Conservation (phyloP, 2,888 invertebrate species). For the Thymelicus acteon region DNA sequence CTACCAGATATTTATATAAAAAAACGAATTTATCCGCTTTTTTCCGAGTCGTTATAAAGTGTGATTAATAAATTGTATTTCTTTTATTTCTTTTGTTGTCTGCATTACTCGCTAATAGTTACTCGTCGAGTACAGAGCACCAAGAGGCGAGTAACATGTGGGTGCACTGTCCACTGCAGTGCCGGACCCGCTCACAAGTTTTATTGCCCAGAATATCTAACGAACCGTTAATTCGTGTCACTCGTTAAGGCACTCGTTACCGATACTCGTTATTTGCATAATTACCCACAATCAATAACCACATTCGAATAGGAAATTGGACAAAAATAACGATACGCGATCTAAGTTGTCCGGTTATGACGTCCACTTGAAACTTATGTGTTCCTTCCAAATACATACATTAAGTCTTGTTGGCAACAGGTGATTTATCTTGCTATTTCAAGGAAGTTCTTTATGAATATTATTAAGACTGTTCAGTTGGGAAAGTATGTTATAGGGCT, state of each 20-base stretch:
- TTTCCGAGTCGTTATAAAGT: no score
- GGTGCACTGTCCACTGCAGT: slow-evolving; percentile 18
- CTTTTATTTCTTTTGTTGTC: no score
- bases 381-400: slow-evolving; percentile 31
- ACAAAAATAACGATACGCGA: slow-evolving; percentile 46
- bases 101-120: neutral
- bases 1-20: no score
- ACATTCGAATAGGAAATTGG: slow-evolving; percentile 62
- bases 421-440: slow-evolving; percentile 27
- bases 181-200: slow-evolving; percentile 33
- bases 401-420: slow-evolving; percentile 20
- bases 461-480: slow-evolving; percentile 13
- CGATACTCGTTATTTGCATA: slow-evolving; percentile 71
- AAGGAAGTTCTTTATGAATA: slow-evolving; percentile 24
- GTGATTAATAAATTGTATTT: no score
- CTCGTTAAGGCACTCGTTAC: slow-evolving; percentile 59
- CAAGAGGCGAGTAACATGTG: slow-evolving; percentile 5
- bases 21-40: no score
- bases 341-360: slow-evolving; percentile 28
- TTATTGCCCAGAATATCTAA: slow-evolving; percentile 52
- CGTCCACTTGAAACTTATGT: slow-evolving; percentile 36
- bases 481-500: neutral
- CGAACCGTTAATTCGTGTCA: slow-evolving; percentile 69
- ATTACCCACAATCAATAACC: slow-evolving; percentile 73
- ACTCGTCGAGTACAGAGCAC: neutral